These are phyloP conservation scores for Stenotaenia linearis DNA, from an alignment of 2,888 invertebrate species.

Conservation along the genomic window DNA sequence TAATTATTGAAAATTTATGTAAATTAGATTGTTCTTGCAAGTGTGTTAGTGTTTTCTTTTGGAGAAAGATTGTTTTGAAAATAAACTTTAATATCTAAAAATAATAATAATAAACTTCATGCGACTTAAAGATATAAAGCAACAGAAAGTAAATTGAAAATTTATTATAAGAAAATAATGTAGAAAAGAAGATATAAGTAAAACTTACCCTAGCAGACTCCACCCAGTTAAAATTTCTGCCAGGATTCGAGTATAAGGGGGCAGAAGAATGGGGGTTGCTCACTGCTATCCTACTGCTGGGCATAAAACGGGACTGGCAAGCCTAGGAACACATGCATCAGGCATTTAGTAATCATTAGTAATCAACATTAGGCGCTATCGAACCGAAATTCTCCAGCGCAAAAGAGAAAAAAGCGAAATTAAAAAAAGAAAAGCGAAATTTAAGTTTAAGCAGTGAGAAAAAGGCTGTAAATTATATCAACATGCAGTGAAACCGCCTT, in stretches of 20 bases:
- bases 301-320: conserved; percentile 17
- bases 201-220: conserved; percentile 6
- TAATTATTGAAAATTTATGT: no score
- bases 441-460: background rate
- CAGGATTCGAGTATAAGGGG: conserved; percentile 7
- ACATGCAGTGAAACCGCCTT: background rate
- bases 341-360: conserved; percentile 6
- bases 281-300: conserved; percentile 29
- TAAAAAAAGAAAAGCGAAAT: background rate
- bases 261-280: conserved; percentile 17
- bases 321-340: conserved; percentile 13
- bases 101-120: no score
- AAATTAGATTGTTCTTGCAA: no score
- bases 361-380: background rate
- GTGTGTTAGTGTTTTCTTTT: no score
- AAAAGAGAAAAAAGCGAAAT: background rate
- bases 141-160: background rate
- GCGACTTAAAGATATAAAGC: background rate
- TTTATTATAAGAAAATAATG: background rate
- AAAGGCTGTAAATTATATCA: background rate
- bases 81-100: no score
- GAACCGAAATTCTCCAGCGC: background rate
- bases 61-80: no score
- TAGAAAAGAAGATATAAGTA: background rate
- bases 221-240: conserved; percentile 11